Evolutionary conservation across 2,888 invertebrate species (phyloP).

Genomic region (Agrotis puta): DNA sequence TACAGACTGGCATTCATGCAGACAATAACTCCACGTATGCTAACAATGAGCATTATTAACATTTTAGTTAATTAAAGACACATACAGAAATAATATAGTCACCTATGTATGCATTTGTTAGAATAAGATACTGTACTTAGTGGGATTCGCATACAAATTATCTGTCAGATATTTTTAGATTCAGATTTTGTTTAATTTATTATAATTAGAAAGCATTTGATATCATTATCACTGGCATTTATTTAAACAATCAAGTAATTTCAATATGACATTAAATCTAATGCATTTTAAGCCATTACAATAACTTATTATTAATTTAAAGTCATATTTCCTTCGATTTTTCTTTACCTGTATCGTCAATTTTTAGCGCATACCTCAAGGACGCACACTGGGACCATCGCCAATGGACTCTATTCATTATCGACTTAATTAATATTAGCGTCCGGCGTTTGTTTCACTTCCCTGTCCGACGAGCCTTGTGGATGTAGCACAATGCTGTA

Average conservation of each 20-base stretch:
- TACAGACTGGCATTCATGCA: constrained; percentile 52
- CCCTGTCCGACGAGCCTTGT: constrained; percentile 83
- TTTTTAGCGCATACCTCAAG: constrained; percentile 49
- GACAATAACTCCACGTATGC: constrained; percentile 59
- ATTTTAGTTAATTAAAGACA: constrained; percentile 64
- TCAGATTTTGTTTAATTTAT: background rate
- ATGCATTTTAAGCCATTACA: background rate
- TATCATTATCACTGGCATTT: background rate
- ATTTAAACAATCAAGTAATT: background rate
- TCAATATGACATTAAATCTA: background rate
- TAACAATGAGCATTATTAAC: constrained; percentile 65
- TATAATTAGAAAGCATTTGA: constrained; percentile 18
- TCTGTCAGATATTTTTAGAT: background rate
- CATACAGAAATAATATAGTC: constrained; percentile 36
- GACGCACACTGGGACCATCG: constrained; percentile 55
- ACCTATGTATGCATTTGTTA: constrained; percentile 33
- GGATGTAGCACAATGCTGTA: constrained; percentile 85
- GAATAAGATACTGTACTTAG: constrained; percentile 25
- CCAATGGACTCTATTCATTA: constrained; percentile 76
- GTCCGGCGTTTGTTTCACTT: constrained; percentile 89
- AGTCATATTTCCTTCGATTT: constrained; percentile 32
- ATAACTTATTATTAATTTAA: constrained; percentile 11
- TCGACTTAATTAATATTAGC: constrained; percentile 86
- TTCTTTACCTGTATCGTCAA: constrained; percentile 24
- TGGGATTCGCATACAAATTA: constrained; percentile 27